These are phyloP conservation scores for Xenopus borealis DNA, from an alignment of 2,113 vertebrate genomes.

Conservation along the genomic window DNA sequence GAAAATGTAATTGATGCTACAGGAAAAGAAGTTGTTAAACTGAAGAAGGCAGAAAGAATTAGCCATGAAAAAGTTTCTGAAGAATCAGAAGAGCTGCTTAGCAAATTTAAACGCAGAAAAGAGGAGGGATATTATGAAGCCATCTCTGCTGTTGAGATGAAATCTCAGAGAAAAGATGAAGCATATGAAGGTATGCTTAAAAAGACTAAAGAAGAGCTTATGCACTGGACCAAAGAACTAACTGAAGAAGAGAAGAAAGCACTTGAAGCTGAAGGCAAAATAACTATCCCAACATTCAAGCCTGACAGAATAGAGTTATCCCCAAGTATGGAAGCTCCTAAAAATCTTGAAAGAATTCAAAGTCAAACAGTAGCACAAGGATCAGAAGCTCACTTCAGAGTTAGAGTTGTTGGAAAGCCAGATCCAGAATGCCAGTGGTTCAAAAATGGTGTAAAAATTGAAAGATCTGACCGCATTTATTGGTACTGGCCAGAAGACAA, in stretches of 20 bases:
- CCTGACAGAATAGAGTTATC: slow-evolving; percentile 89
- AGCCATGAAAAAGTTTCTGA: slow-evolving; percentile 86
- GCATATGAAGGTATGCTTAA: slow-evolving; percentile 91
- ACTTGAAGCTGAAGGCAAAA: slow-evolving; percentile 78
- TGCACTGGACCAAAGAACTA: slow-evolving; percentile 87
- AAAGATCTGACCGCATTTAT: slow-evolving; percentile 90
- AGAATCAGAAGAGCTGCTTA: slow-evolving; percentile 90
- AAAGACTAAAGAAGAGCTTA: slow-evolving; percentile 95
- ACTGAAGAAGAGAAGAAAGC: slow-evolving; percentile 88
- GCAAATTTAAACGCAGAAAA: slow-evolving; percentile 95
- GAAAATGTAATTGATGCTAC: slow-evolving; percentile 75
- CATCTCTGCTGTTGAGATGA: slow-evolving; percentile 92
- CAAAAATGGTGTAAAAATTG: slow-evolving; percentile 91
- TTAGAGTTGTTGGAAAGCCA: slow-evolving; percentile 90
- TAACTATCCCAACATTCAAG: slow-evolving; percentile 90
- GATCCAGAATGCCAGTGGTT: slow-evolving; percentile 98
- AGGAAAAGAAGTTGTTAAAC: slow-evolving; percentile 84
- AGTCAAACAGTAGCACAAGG: slow-evolving; percentile 84
- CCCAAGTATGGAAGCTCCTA: slow-evolving; percentile 97
- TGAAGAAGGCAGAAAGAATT: slow-evolving; percentile 86
- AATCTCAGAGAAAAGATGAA: slow-evolving; percentile 89
- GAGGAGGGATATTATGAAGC: slow-evolving; percentile 98
- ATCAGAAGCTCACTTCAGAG: slow-evolving; percentile 82
- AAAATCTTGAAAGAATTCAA: slow-evolving; percentile 90
- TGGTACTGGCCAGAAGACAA: slow-evolving; percentile 98